Evolutionary conservation across 2,888 invertebrate species (phyloP), one percentile per base, ranked within the genome.

Genomic region (Glaucopsyche alexis): DNA sequence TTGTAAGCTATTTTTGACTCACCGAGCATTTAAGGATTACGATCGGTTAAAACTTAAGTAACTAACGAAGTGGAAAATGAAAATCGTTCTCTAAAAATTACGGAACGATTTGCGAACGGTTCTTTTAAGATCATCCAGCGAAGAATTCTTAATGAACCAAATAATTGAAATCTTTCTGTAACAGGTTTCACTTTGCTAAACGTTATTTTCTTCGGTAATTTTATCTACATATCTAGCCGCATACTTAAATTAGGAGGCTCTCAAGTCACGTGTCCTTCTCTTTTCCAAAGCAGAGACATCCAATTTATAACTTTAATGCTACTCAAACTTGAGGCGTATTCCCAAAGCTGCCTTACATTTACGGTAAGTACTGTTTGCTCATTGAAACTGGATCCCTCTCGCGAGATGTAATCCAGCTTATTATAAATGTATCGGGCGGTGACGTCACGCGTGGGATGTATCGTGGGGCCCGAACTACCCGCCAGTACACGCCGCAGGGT

Each of bases 401-500:
- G 67, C 47, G 45, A 42, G 66, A 47, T 29, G 19, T 47, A 45
- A 69, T 69, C 69, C 45, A 16, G 69, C 66, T 40, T 42, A 72
- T 72, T 72, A 72, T 52, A 52, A 72, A 72, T 72, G 72, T 67
- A 72, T 72, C 66, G 66, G 49, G 52, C 66, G 42, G 42, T 64
- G 66, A 16, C 72, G 52, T 42, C 49, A 49, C 16, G 66, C 40
- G 19, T 49, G 50, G 29, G 29, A 29, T 29, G 49, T 66, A 50
- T 50, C 50, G 72, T 42, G 50, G 76, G 77, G 77, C 77, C 77
- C 77, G 78, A 71, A 71, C 71, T 71, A 71, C 47, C 47, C 60
- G 60, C 79, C 80, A 78, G 76, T 82, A 85, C 84, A 81, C 82
- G 81, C 78, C 76, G 75, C 80, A 82, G 87, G 86, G 86, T 84